Evolutionary conservation across 2,113 vertebrate species (phyloP), one percentile per base, ranked within the genome.

Genomic region (Rutilus rutilus): DNA sequence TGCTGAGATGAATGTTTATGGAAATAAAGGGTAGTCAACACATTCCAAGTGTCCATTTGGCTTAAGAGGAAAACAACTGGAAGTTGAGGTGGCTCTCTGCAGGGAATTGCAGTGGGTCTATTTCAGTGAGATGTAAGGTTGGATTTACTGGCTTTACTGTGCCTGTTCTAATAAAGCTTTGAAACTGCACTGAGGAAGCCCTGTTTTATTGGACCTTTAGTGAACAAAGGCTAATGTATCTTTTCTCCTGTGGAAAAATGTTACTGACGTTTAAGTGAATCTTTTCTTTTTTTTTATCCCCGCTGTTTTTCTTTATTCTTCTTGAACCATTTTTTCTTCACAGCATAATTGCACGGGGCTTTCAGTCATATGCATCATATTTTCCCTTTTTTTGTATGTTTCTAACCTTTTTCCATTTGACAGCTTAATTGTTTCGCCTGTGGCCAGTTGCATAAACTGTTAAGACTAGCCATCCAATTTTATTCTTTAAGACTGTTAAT

Each of bases 41-140:
- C 81, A 57, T 73, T 83, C 30, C 67, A 83, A 73, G 67, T 39
- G 67, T 83, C 67, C 67, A 59, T 73, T 83, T 83, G 67, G 81
- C 33, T 73, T 83, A 83, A 73, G 67, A 83, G 67, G 81, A 23
- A 52, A 57, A 39, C 45, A 54, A 42, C 42, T 50, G 15, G 45
- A 82, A 19, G 23, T 52, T 50, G 39, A 6, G 25, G 15, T 8
- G 6, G 15, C n/a, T 45, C 1, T 78, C 54, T 81, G 80, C 64
- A 42, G 50, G 23, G 11, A 50, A 54, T 67, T 83, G 81, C 65
- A 39, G 30, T 59, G 62, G 45, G 30, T 42, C 30, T 83, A 17
- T 71, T 57, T 71, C 50, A 71, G 12, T 36, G 47, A 73, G 64
- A 57, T 59, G 65, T 73, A 36, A 69, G 23, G 65, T 67, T 54